Base-by-base conservation (phyloP, 92 coral and sea anemone genomes). In the Paragorgia papillata region DNA sequence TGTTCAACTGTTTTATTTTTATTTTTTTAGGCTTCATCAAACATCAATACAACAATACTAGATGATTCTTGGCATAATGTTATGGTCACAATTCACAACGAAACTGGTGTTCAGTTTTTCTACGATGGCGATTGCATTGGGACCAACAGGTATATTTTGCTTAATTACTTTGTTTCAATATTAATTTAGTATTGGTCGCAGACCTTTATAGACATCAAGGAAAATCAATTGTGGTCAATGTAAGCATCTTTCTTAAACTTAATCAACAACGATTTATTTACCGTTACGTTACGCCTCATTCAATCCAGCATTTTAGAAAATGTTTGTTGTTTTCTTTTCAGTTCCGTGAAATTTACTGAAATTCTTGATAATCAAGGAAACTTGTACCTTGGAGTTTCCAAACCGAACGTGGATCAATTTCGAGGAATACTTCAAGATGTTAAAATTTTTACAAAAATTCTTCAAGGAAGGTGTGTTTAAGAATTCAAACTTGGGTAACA, bases 381-480 rank as follows among this genome's bases (percentile, higher is more conserved):
- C 24, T 14, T 70, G 24, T 70, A 70, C 31, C 77, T 93, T 0
- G 97, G 97, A 5, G 85, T 85, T 66, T 64, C 83, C 5, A 85
- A 57, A 43, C 79, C 83, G 21, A 61, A 79, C 39, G 79, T 70
- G 56, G 68, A 64, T 10, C 85, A 78, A 57, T 91, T 88, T 62
- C 86, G 85, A 13, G 97, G 97, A 1, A 85, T 90, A 26, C 81
- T 90, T 28, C 97, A 93, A 84, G 97, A 93, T 59, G 87, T 90
- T 28, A 90, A 92, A 63, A 80, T 86, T 9, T 91, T 90, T 53
- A 80, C 89, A 37, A 83, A 80, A 57, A 84, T 75, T 9, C 87
- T 93, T 24, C 82, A 59, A 73, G 87, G 66, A 28, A 85, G 90
- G 97, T 93, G 83, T 28, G 53, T 46, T 46, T 46, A 6, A 15